phyloP scores from a whole-genome alignment of 2,113 vertebrate genomes.

The Atlantisia rogersi region DNA sequence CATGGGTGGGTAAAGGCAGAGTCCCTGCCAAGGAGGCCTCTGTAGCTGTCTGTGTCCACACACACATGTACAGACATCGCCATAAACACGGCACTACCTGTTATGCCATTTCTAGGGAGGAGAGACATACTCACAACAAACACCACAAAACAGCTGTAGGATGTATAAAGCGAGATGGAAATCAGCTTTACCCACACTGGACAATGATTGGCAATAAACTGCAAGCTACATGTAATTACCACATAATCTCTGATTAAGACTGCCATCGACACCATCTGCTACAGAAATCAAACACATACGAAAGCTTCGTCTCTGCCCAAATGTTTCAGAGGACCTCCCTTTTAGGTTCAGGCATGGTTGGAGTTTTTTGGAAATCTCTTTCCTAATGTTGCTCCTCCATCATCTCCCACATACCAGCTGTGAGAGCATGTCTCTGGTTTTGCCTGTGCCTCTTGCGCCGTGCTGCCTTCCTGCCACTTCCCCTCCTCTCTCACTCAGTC shows the following conservation, averaged over 20 bases:
- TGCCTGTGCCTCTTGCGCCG: not conserved
- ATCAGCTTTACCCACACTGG: slow-evolving; percentile 58
- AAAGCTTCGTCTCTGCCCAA: not conserved
- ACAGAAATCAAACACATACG: fast-evolving
- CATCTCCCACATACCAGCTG: not conserved
- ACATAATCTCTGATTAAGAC: not conserved
- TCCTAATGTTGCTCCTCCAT: fast-evolving
- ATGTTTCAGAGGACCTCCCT: not conserved
- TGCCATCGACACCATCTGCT: not conserved
- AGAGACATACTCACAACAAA: not conserved
- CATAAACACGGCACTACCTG: not conserved
- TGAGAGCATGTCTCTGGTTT: not conserved
- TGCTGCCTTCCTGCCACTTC: not conserved
- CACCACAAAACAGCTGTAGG: not conserved
- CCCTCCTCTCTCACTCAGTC: not conserved
- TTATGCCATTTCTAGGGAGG: too few relatives aligned
- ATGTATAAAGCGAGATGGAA: slow-evolving; percentile 22
- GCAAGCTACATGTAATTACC: not conserved
- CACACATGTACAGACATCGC: not conserved
- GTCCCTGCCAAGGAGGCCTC: slow-evolving; percentile 11
- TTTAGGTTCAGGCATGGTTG: not conserved
- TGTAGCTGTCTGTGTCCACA: not conserved
- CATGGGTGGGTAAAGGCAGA: not conserved
- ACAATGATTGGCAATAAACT: slow-evolving; percentile 18
- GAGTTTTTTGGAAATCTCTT: not conserved